Conservation (phyloP, 2,888 invertebrate species). For the Diaphora mendica region DNA sequence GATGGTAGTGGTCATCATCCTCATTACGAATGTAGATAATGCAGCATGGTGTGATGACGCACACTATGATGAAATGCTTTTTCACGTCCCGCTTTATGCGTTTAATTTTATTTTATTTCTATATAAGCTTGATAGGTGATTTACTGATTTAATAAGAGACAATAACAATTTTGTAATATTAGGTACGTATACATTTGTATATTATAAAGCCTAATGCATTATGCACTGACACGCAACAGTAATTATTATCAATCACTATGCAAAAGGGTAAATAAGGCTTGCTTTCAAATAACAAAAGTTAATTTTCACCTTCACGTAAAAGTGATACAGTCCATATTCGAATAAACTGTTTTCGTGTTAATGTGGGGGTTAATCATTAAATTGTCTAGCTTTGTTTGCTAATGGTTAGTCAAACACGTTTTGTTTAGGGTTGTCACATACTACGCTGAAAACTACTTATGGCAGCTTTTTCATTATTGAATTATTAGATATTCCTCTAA, state of each 20-base stretch:
- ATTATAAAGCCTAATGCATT: constrained; percentile 14
- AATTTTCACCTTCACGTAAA: constrained; percentile 7
- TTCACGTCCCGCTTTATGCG: too few species aligned
- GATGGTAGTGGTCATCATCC: too few species aligned
- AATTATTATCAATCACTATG: constrained; percentile 48
- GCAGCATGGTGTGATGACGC: too few species aligned
- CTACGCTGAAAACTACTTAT: not conserved
- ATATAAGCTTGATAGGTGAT: not conserved
- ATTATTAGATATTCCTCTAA: not conserved
- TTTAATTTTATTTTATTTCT: too few species aligned
- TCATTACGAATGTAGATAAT: too few species aligned
- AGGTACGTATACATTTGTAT: not conserved
- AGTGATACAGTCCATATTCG: constrained; percentile 16
- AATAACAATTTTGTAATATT: not conserved
- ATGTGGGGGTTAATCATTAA: constrained; percentile 36
- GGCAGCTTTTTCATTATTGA: not conserved
- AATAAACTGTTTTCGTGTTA: constrained; percentile 6
- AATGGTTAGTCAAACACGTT: constrained; percentile 21
- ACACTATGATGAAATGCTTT: too few species aligned
- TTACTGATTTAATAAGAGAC: not conserved
- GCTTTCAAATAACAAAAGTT: constrained; percentile 6
- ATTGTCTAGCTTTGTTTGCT: constrained; percentile 38
- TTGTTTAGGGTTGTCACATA: not conserved
- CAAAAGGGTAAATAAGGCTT: constrained; percentile 31
- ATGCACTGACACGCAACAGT: constrained; percentile 33